Percentiles rank a stretch among this genome's conserved stretches.
phyloP scores from a whole-genome alignment of 2,888 invertebrate species.

The Hemithea aestivaria region DNA sequence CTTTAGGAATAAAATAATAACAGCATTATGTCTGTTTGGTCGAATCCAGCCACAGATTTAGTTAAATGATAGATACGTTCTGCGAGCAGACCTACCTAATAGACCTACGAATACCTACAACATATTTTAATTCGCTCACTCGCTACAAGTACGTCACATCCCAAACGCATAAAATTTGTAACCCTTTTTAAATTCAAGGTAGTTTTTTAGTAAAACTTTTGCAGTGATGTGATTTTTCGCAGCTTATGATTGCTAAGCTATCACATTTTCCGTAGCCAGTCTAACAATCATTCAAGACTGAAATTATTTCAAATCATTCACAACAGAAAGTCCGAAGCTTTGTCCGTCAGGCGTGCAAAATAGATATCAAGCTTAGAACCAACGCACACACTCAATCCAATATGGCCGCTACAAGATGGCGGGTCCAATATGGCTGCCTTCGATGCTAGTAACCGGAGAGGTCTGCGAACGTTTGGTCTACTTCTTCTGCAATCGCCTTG shows the following conservation, averaged over 20 bases:
- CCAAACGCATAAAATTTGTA: no score
- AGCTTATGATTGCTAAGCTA: constrained; percentile 8
- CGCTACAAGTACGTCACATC: no score
- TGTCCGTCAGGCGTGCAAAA: constrained; percentile 21
- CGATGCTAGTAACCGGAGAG: constrained; percentile 89
- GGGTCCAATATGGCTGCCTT: constrained; percentile 27
- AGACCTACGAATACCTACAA: no score
- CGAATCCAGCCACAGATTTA: no score
- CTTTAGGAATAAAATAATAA: no score
- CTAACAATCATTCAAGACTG: constrained; percentile 9
- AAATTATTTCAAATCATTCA: constrained; percentile 2
- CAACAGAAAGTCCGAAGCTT: constrained; percentile 16
- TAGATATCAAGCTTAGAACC: constrained; percentile 16
- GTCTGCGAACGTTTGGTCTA: constrained; percentile 98
- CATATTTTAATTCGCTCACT: no score
- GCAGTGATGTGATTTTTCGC: no score
- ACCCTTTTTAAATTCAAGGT: no score
- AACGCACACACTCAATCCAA: constrained; percentile 19
- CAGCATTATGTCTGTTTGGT: no score
- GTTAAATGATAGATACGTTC: no score
- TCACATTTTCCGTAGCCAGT: constrained; percentile 15
- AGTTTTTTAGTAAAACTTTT: no score
- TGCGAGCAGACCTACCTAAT: no score
- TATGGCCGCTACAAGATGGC: constrained; percentile 44
- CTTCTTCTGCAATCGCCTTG: constrained; percentile 98